Percentiles rank a stretch among this genome's conserved stretches.
phyloP scores from a whole-genome alignment of 2,797 vertebrate genomes.

The Ibycter americanus region DNA sequence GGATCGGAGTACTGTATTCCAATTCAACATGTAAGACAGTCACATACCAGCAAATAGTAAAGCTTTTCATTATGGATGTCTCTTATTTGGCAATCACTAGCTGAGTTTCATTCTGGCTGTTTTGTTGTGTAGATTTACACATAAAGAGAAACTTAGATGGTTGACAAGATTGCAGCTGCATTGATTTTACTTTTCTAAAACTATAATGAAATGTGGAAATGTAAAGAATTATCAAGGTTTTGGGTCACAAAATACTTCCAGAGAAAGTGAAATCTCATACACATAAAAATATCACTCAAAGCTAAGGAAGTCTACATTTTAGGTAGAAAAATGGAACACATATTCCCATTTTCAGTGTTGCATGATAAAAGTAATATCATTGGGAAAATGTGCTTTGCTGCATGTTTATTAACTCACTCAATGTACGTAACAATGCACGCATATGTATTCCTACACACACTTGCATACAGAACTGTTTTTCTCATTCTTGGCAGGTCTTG shows the following conservation, averaged over 20 bases:
- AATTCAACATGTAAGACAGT: not conserved
- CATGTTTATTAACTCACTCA: not conserved
- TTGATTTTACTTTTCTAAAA: not conserved
- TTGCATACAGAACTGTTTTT: not conserved
- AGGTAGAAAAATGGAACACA: not conserved
- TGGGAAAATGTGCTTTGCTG: not conserved
- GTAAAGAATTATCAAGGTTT: not conserved
- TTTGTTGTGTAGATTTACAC: not conserved
- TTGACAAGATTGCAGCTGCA: not conserved
- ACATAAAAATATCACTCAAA: not conserved
- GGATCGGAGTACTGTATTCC: not conserved
- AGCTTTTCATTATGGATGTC: not conserved
- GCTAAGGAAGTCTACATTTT: not conserved
- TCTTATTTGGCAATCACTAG: not conserved
- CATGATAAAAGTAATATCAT: not conserved
- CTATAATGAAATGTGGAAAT: not conserved
- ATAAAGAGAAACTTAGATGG: not conserved
- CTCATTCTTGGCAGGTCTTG: not conserved
- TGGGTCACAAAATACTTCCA: not conserved
- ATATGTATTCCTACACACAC: rapidly evolving
- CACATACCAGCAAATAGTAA: not conserved
- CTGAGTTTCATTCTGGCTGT: not conserved
- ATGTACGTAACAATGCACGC: not conserved
- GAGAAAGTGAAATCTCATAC: not conserved
- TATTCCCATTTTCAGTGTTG: not conserved